phyloP scores from a whole-genome alignment of 2,797 vertebrate genomes.

The Chelmon rostratus region DNA sequence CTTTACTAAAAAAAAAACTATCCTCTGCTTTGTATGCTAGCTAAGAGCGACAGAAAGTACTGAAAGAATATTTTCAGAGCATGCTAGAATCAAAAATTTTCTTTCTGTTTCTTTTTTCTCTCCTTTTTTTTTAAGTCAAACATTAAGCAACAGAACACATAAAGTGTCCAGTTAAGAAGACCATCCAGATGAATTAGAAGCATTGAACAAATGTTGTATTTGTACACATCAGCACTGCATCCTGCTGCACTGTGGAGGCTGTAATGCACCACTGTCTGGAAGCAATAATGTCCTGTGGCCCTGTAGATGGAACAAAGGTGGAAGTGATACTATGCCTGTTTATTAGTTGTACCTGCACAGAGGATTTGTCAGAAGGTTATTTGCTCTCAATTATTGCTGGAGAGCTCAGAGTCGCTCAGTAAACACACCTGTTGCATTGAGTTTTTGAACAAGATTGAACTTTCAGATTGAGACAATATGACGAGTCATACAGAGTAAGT shows the following conservation, averaged over 20 bases:
- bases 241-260: background rate
- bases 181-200: background rate
- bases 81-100: background rate
- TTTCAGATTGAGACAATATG: background rate
- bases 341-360: constrained; percentile 2
- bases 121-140: too few relatives aligned
- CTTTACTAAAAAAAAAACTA: background rate
- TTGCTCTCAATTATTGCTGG: background rate
- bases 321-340: constrained; percentile 18
- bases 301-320: background rate
- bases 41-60: too few relatives aligned
- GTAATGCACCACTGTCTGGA: background rate
- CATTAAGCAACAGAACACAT: too few relatives aligned
- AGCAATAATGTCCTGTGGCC: too few relatives aligned
- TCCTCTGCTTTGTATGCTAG: too few relatives aligned
- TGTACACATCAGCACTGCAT: background rate
- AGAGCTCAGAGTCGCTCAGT: background rate
- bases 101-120: too few relatives aligned
- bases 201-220: background rate
- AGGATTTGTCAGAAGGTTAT: constrained; percentile 5
- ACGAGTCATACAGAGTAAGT: background rate
- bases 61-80: too few relatives aligned
- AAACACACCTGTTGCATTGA: constrained; percentile 17
- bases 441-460: background rate
- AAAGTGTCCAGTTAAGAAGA: background rate